Percentiles rank a stretch among this genome's conserved stretches.
These are phyloP conservation scores for Phrixothrix hirtus DNA, from an alignment of 2,888 invertebrate genomes.

Conservation along the genomic window DNA sequence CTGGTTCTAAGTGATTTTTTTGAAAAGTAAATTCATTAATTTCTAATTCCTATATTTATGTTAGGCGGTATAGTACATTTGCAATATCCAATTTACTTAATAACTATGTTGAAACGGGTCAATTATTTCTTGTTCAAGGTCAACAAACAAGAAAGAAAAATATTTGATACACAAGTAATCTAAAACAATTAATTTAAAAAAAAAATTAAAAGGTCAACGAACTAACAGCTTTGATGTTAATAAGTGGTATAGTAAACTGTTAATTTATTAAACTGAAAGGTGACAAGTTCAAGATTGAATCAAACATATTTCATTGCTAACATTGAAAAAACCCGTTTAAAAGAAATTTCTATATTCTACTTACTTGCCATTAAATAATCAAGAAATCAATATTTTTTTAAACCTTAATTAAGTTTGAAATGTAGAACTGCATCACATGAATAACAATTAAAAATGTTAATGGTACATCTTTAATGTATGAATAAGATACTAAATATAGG, in stretches of 20 bases:
- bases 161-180: not conserved
- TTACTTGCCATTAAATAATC: not conserved
- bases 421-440: too few species aligned
- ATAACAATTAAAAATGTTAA: too few species aligned
- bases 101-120: too few species aligned
- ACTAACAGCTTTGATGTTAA: not conserved
- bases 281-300: conserved; percentile 2
- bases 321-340: not conserved
- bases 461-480: too few species aligned
- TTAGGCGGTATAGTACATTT: too few species aligned
- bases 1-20: not conserved
- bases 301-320: not conserved
- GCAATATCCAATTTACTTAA: not conserved
- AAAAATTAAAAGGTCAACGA: not conserved
- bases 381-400: too few species aligned
- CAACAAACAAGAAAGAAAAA: too few species aligned
- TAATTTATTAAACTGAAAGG: conserved; percentile 6
- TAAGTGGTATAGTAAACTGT: not conserved
- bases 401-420: too few species aligned
- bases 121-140: too few species aligned
- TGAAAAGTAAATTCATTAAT: too few species aligned
- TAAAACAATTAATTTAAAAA: not conserved
- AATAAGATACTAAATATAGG: too few species aligned
- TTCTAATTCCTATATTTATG: too few species aligned
- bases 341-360: not conserved